Evolutionary conservation across 1,140 invertebrate genomes (phyloP), one percentile per base, ranked within the genome.

Genomic region (Maniola jurtina): DNA sequence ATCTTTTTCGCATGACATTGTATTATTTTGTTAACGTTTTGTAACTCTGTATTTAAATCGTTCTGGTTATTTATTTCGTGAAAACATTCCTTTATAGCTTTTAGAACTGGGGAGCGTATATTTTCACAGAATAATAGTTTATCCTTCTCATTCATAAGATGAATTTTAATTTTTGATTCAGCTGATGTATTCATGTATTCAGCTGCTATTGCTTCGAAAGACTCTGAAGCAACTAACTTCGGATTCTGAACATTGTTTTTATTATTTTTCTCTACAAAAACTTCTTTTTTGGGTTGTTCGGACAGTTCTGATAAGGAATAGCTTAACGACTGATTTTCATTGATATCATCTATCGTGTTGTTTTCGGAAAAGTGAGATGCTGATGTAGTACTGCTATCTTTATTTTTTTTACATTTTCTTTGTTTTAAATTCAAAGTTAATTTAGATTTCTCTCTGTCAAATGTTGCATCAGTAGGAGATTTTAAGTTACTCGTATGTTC

Each of bases 101-200:
- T 77, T 36, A 86, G 62, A 57, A 88, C 66, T 11, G 88, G 86
- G 15, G 52, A 56, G 58, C 70, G 75, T 61, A 90, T 77, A 61
- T 72, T 83, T 66, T 88, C 84, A 54, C 64, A 80, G 33, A 90
- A 73, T 38, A 72, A 61, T 52, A 76, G 73, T 70, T 81, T 88
- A 60, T 86, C 86, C 61, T 73, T 72, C 15, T 88, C 84, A 48
- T 83, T 83, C 86, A 88, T 88, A 40, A 90, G 70, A 74, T 88
- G 84, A 66, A 88, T 77, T 85, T 90, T 90, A 61, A 88, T 81
- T 54, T 80, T 84, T n/a, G 71, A 66, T 55, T 80, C 77, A 16
- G 73, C 79, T 36, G 59, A 52, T 58, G 68, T 66, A 55, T 77
- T 67, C 15, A 73, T 71, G 45, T 73, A 72, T 75, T 83, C 83